Evolutionary conservation across 2,113 vertebrate genomes (phyloP), one percentile per base, ranked within the genome.

Genomic region (Ursus arctos): DNA sequence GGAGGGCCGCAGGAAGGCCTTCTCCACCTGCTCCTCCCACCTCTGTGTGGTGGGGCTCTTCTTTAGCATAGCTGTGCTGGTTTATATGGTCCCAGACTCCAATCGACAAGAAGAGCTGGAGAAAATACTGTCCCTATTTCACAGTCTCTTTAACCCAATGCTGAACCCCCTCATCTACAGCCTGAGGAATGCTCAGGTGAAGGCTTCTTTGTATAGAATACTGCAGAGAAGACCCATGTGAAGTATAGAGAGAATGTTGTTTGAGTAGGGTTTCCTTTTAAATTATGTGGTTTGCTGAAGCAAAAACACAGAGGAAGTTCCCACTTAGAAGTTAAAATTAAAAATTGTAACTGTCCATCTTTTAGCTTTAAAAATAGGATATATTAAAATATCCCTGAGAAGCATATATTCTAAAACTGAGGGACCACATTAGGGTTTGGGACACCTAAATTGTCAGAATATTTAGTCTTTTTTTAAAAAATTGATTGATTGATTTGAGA

Each of bases 141-240:
- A 97, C n/a, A 96, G 96, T 53, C 92, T 98, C 15, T 94, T 97
- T 43, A 97, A 97, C 61, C 98, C 97, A 47, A 8, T 85, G 59
- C 77, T 98, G 43, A 98, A 95, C 10, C 98, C 97, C 13, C 33
- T 98, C 43, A 95, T 97, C 83, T 97, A 97, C 6, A 97, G 96
- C 26, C 57, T 96, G 77, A 97, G 96, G 49, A 97, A 97, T 0
- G 3, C 81, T 10, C 95, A 94, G 74, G 85, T 97, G 8, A 97
- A 94, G 24, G 57, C 4, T 3, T 95, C 97, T 36, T 86, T 97
- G 22, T 72, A 33, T 47, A 93, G 96, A 94, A 55, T 55, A 10
- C 12, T 97, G 55, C 67, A n/a, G 47, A 96, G 2, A 21, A 79
- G 26, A 19, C 3, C 9, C 31, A 1, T 9, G 11, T 81, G 72